Evolutionary conservation across 2,113 vertebrate species (phyloP).

Genomic region (Dipodomys stephensi): DNA sequence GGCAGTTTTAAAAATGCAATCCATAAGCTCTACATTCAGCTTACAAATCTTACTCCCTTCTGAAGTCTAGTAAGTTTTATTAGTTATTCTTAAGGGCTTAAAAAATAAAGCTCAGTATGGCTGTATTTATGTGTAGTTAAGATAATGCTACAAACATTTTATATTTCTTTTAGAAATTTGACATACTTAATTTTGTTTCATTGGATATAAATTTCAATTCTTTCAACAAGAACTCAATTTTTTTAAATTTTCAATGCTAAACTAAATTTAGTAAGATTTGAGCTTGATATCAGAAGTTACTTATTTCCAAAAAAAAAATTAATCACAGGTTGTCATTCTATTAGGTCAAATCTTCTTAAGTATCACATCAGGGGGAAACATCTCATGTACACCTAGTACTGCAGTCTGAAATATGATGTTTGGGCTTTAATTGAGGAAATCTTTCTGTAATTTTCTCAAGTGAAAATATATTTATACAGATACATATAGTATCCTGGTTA

Average conservation of each 20-base stretch:
- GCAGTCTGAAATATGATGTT: not conserved
- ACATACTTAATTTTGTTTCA: slow-evolving; percentile 21
- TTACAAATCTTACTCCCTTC: not conserved
- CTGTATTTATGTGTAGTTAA: slow-evolving; percentile 26
- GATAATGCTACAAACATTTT: slow-evolving; percentile 11
- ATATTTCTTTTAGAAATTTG: slow-evolving; percentile 27
- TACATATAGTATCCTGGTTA: not conserved
- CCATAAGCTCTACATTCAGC: not conserved
- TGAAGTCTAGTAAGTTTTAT: slow-evolving; percentile 40
- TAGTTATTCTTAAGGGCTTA: slow-evolving; percentile 6
- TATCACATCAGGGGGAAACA: not conserved
- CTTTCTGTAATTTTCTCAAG: not conserved
- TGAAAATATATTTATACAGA: not conserved
- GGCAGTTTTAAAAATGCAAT: not conserved
- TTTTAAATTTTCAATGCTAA: slow-evolving; percentile 28
- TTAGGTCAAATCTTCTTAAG: slow-evolving; percentile 12
- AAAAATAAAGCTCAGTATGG: not conserved
- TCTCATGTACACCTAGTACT: not conserved
- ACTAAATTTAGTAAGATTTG: not conserved
- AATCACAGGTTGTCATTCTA: not conserved
- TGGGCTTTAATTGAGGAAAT: not conserved
- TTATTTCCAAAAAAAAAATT: not conserved
- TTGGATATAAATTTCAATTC: not conserved
- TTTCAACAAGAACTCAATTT: not conserved
- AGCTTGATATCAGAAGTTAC: not conserved